Conservation (phyloP, 2,113 vertebrate species). For the Macquaria australasica region DNA sequence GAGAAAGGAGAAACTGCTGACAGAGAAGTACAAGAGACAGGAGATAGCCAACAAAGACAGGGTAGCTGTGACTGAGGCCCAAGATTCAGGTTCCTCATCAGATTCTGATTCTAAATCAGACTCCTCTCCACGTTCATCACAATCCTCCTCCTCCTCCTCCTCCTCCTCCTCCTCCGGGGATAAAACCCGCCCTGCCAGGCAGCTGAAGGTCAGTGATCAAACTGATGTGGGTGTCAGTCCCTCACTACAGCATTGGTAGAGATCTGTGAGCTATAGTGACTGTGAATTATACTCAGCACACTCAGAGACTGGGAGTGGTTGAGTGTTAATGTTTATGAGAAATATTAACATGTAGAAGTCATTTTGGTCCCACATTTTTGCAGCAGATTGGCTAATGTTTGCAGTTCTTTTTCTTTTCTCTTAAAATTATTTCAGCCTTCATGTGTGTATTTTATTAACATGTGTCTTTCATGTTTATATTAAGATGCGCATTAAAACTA, state of each 20-base stretch:
- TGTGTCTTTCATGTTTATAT: background rate
- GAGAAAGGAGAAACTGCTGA: conserved; percentile 29
- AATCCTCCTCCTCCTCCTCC: conserved; percentile 74
- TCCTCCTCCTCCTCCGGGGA: conserved; percentile 71
- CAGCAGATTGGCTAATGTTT: background rate
- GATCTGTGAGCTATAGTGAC: background rate
- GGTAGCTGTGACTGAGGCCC: conserved; percentile 33
- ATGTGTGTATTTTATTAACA: background rate
- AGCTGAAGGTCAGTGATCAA: conserved; percentile 81
- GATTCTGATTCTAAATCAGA: conserved; percentile 83
- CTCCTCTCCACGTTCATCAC: conserved; percentile 78
- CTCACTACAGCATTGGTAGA: background rate
- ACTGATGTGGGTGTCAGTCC: conserved; percentile 31
- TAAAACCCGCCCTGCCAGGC: conserved; percentile 59
- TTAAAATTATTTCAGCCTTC: background rate
- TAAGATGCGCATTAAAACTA: background rate
- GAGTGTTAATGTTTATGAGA: background rate
- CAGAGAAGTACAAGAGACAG: conserved; percentile 35
- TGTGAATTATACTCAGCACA: background rate
- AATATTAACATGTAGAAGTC: background rate
- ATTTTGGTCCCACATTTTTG: background rate
- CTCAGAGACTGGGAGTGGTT: too few relatives aligned
- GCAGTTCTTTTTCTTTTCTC: background rate
- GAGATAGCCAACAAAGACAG: conserved; percentile 25
- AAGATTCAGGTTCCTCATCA: conserved; percentile 79